Conservation (phyloP, 2,797 vertebrate species). For the Melopsittacus undulatus region DNA sequence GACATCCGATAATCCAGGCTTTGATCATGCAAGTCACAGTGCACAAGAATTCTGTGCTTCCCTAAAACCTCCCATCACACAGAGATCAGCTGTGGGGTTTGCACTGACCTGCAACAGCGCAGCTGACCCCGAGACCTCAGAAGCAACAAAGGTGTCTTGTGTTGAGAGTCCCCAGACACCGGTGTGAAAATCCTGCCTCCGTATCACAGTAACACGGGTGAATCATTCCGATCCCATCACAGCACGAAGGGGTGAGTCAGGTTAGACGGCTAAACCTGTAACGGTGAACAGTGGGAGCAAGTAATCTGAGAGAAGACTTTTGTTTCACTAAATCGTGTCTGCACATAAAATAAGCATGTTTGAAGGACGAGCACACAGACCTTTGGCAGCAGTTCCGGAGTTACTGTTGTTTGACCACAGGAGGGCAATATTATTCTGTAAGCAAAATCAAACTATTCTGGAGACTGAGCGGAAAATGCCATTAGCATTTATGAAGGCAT, state of each 20-base stretch:
- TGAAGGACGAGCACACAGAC: neutral
- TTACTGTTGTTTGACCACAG: conserved; percentile 34
- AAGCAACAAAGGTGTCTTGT: neutral
- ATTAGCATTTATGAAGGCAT: neutral
- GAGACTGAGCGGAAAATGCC: neutral
- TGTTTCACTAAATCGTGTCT: neutral
- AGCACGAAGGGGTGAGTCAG: accelerated
- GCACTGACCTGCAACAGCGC: neutral
- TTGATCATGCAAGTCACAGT: neutral
- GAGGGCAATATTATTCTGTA: conserved; percentile 34
- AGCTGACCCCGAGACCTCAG: neutral
- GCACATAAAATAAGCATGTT: neutral
- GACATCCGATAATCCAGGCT: conserved; percentile 34
- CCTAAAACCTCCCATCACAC: neutral
- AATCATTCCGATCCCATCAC: neutral
- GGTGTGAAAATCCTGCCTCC: accelerated
- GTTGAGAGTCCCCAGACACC: neutral
- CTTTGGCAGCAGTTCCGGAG: neutral
- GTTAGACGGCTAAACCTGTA: neutral
- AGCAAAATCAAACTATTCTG: neutral
- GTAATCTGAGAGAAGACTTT: neutral
- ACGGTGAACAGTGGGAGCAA: neutral
- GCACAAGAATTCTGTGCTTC: neutral
- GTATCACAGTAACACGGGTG: neutral
- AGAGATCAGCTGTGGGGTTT: neutral